These are phyloP conservation scores for Xyrauchen texanus DNA, from an alignment of 2,113 vertebrate genomes.

Conservation along the genomic window DNA sequence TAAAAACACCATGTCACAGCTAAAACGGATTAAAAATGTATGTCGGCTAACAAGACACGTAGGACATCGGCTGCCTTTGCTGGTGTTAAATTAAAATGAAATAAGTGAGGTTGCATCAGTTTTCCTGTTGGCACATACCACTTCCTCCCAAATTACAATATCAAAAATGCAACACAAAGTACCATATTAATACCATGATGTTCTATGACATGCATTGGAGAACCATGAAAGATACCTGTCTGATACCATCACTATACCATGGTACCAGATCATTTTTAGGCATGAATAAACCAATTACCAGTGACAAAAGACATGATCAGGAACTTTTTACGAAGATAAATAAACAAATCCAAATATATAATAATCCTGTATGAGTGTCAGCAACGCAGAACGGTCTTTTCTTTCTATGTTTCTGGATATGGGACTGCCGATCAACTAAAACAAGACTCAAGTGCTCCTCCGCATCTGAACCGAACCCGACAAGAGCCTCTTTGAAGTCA, in stretches of 20 bases:
- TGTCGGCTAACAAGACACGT: no score
- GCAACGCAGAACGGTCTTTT: not conserved
- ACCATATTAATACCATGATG: not conserved
- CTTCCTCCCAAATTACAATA: no score
- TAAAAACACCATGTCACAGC: no score
- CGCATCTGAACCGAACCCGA: not conserved
- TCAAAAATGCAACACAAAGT: not conserved
- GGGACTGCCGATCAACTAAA: no score
- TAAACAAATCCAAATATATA: not conserved
- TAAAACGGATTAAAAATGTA: no score
- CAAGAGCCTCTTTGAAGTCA: not conserved
- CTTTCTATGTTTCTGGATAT: no score
- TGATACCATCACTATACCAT: not conserved
- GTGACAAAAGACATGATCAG: conserved; percentile 48
- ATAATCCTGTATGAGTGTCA: not conserved
- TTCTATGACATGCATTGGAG: not conserved
- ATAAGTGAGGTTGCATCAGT: no score
- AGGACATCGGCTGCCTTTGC: no score
- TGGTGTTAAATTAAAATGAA: no score
- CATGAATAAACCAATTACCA: conserved; percentile 33
- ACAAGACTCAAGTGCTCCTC: not conserved
- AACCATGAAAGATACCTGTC: not conserved
- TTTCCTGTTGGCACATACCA: no score
- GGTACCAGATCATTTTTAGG: not conserved
- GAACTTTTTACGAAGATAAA: not conserved